These are phyloP conservation scores for Sisor rabdophorus DNA, from an alignment of 2,113 vertebrate genomes.

Conservation along the genomic window DNA sequence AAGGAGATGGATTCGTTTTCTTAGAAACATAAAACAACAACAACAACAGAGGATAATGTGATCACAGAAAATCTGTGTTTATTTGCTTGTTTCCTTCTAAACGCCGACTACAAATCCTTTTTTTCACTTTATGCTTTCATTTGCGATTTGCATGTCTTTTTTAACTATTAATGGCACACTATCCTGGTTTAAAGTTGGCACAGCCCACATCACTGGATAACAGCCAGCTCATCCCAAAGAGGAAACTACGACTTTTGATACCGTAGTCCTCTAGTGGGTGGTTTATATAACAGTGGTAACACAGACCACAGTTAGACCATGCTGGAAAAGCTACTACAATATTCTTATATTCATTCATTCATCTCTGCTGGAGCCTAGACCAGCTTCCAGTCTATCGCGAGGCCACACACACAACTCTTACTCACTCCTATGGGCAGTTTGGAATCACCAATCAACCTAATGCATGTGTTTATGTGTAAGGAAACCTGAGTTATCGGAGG, in stretches of 20 bases:
- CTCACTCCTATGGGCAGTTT: no score
- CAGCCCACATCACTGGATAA: neutral
- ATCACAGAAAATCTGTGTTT: slow-evolving; percentile 6
- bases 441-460: no score
- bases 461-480: no score
- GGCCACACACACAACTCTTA: no score
- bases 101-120: neutral
- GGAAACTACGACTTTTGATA: slow-evolving; percentile 8
- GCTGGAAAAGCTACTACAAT: neutral
- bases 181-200: neutral
- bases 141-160: neutral
- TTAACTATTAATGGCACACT: neutral
- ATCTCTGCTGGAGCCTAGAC: no score
- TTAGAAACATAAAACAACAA: no score
- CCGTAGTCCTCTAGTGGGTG: slow-evolving; percentile 1
- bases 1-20: no score
- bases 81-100: no score
- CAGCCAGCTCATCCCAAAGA: slow-evolving; percentile 1
- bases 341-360: no score
- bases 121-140: neutral
- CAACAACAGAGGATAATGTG: slow-evolving; percentile 31
- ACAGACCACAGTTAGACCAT: neutral
- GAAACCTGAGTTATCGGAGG: no score
- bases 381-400: no score
- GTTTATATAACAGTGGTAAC: slow-evolving; percentile 13